Evolutionary conservation across 1,140 invertebrate species (phyloP).

Genomic region (Anoplolepis gracilipes): DNA sequence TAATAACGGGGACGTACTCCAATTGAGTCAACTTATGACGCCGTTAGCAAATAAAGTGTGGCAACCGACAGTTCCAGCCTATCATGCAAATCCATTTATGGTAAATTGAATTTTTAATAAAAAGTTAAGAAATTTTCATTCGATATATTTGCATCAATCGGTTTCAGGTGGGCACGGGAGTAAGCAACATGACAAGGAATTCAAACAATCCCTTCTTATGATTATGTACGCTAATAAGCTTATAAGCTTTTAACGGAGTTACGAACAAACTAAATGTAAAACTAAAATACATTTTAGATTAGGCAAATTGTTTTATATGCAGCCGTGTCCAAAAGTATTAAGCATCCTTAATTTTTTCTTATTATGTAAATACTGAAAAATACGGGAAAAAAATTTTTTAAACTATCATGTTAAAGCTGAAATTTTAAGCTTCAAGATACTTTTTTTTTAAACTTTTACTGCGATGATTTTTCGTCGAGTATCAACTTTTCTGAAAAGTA

Average conservation of each 20-base stretch:
- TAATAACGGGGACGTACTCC: slow-evolving; percentile 83
- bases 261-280: slow-evolving; percentile 79
- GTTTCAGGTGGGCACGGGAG: slow-evolving; percentile 82
- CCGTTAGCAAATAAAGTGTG: slow-evolving; percentile 83
- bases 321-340: too few species aligned
- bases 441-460: too few species aligned
- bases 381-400: too few species aligned
- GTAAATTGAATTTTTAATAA: slow-evolving; percentile 72
- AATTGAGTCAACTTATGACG: slow-evolving; percentile 84
- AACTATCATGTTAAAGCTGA: too few species aligned
- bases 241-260: slow-evolving; percentile 73
- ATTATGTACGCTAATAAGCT: slow-evolving; percentile 71
- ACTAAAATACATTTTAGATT: slow-evolving; percentile 77
- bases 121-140: slow-evolving; percentile 3
- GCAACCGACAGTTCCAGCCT: slow-evolving; percentile 83
- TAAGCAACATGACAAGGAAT: slow-evolving; percentile 83
- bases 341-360: too few species aligned
- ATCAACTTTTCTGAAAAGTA: too few species aligned
- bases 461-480: too few species aligned
- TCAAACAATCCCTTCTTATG: slow-evolving; percentile 86
- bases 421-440: too few species aligned
- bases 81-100: slow-evolving; percentile 84
- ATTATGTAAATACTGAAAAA: too few species aligned
- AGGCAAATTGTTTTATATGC: slow-evolving; percentile 74
- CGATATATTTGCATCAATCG: background rate